Conservation (phyloP, 2,113 vertebrate genomes). For the Panthera tigris region DNA sequence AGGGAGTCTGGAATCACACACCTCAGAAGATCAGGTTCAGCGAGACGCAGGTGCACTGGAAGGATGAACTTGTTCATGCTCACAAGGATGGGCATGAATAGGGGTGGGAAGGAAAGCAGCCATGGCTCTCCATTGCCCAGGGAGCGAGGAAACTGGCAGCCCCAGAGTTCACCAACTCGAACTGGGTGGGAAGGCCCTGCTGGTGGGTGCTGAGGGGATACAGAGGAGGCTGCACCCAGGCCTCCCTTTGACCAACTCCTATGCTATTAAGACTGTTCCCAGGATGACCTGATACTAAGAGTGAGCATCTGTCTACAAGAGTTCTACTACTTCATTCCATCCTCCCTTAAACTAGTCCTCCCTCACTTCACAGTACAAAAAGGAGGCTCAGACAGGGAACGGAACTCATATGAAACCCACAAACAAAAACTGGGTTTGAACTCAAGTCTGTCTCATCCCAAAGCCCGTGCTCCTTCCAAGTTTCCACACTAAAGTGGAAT, state of each 20-base stretch:
- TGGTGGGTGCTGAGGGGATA: neutral
- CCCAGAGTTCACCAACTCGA: neutral
- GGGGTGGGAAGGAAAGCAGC: neutral
- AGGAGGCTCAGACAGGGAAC: neutral
- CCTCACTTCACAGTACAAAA: neutral
- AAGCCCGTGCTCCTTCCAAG: neutral
- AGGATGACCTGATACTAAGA: neutral
- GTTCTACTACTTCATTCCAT: neutral
- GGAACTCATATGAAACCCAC: neutral
- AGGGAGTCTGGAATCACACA: neutral
- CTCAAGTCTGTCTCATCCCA: neutral
- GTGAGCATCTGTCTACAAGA: neutral
- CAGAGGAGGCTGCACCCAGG: neutral
- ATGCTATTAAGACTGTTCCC: neutral
- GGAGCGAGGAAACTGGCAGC: neutral
- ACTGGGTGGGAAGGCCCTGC: neutral
- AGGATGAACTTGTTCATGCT: neutral
- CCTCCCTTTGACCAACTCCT: neutral
- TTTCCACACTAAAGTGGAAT: neutral
- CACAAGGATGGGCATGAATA: neutral
- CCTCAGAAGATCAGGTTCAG: neutral
- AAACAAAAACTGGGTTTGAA: neutral
- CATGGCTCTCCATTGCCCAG: neutral
- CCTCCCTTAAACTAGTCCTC: neutral
- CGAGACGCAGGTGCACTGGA: neutral